Base-by-base conservation (phyloP, 2,888 invertebrate species). In the Pterobdella sp. region DNA sequence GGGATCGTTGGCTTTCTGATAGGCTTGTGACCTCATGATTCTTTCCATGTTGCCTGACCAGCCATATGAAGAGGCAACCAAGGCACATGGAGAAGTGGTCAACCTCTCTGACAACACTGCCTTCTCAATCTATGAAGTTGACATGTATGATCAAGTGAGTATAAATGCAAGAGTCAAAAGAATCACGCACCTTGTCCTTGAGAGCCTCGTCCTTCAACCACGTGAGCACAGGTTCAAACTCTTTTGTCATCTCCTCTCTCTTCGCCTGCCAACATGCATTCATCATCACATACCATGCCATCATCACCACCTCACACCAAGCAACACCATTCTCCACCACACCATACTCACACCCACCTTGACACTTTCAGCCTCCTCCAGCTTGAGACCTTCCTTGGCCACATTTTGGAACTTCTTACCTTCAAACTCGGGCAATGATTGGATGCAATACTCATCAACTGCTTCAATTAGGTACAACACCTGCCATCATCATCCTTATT, bases 21-120 rank as follows among this genome's bases (percentile, higher is more conserved):
- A 96, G 26, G 97, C 95, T 85, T 98, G 97, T 7, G 85, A 83
- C 75, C 82, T 84, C 76, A 96, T 94, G 77, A 97, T 88, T 69
- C 97, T 88, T 86, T 97, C 97, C 97, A 98, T 97, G 85, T 97
- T 97, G 80, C 96, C 97, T 79, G 96, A 95, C 96, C 96, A 97
- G 78, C 96, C 96, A 85, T 94, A 97, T 87, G 92, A 90, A 75
- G 92, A 91, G 77, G 97, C 97, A 68, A 96, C 94, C 71, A 98
- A 87, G 71, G 95, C 97, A 84, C 94, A 95, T 0, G 97, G 97
- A 7, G 96, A 95, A 80, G 90, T 90, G 75, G 90, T 89, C 74
- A 97, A 87, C 74, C 95, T 88, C 79, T 94, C 92, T 1, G 95
- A 95, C 34, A 96, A 87, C 72, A 88, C 86, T 0, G 91, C 92